Evolutionary conservation across 2,888 invertebrate genomes (phyloP), one percentile per base, ranked within the genome.

Genomic region (Fissipunctia ypsillon): DNA sequence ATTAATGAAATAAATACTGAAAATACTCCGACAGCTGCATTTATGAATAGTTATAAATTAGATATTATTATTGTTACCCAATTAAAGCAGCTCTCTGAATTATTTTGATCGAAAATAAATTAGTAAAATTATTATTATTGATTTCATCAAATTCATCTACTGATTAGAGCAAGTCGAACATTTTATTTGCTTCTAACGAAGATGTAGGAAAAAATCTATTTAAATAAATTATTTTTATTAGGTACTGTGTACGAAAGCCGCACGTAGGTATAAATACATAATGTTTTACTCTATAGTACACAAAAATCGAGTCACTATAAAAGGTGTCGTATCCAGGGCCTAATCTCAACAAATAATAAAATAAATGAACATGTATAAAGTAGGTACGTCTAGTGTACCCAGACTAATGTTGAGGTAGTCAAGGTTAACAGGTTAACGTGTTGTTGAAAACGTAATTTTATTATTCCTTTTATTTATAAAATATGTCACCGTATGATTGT

Each of bases 341-440:
- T 5, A 22, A 43, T 31, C 54, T 64, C 14, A 43, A 38, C 25
- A 59, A 59, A 61, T 25, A 28, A n/a, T 19, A 6, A 28, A 16
- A 57, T 73, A 28, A 16, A 57, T 73, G 14, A 52, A 19, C 52
- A 56, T 22, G n/a, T 54, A n/a, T 52, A n/a, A 28, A 45, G 22
- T 54, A 28, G 28, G 22, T 54, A 14, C 45, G 25, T 56, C n/a
- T 56, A 41, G 73, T 25, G 16, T 25, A 73, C 28, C n/a, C 31
- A 68, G 50, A 59, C 19, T 22, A 25, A 4, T 69, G 52, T 75
- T 69, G 59, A 69, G 75, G 59, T 41, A 61, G 69, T 69, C 69
- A 69, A 60, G 45, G 60, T 31, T 2, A 54, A 38, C 67, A 43
- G 19, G 25, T 65, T 12, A 9, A 35, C 2, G 6, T 28, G 43